A percentile compares a stretch with the other conserved stretches of the same genome.
Conservation (phyloP, 2,888 invertebrate genomes). For the Allolobophora icterica region DNA sequence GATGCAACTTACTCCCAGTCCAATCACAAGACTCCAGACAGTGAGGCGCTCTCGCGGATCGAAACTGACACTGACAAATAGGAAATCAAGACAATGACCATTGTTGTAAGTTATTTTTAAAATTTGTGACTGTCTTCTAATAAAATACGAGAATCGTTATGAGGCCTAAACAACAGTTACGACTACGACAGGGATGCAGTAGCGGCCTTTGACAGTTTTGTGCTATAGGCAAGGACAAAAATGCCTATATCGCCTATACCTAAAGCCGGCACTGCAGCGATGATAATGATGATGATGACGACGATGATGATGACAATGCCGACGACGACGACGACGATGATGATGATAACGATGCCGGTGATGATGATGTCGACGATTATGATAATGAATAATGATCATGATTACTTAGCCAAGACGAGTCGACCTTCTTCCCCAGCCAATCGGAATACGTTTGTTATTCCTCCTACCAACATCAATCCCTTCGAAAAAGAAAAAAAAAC, state of each 20-base stretch:
- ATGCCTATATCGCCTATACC: too few relatives aligned
- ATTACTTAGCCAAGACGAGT: not conserved
- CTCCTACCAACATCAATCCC: not conserved
- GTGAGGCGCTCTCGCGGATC: not conserved
- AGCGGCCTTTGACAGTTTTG: too few relatives aligned
- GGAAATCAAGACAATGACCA: not conserved
- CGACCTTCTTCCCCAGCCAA: constrained; percentile 1
- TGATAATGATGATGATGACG: too few relatives aligned
- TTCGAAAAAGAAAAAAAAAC: not conserved
- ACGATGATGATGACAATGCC: too few relatives aligned
- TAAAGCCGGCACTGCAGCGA: too few relatives aligned
- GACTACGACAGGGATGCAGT: too few relatives aligned
- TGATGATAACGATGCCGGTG: too few relatives aligned
- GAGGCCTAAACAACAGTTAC: not conserved
- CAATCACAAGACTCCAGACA: not conserved
- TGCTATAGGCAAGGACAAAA: too few relatives aligned
- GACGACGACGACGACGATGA: too few relatives aligned
- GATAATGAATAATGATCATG: not conserved
- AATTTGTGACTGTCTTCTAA: not conserved
- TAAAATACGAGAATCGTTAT: too few relatives aligned
- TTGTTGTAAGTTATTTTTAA: not conserved
- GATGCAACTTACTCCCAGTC: not conserved
- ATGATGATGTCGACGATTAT: too few relatives aligned
- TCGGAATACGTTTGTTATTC: not conserved
- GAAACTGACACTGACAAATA: not conserved